Evolutionary conservation across 2,888 invertebrate genomes (phyloP), one percentile per base, ranked within the genome.

Genomic region (Drosophila paranaensis): DNA sequence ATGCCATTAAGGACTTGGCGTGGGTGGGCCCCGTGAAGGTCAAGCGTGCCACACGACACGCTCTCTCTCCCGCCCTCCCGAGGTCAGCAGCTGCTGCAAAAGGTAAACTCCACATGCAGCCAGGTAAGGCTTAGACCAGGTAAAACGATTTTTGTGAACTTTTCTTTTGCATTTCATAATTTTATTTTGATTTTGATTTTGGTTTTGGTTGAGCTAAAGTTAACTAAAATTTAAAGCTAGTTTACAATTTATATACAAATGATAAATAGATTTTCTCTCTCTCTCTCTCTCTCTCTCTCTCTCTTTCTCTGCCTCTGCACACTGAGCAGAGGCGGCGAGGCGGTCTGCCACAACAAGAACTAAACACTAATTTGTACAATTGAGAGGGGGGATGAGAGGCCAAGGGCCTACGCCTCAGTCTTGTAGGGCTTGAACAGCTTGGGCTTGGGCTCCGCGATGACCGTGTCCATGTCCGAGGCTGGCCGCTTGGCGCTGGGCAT

Each of bases 351-450:
- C 62, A 69, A 66, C 65, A 62, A 55, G 60, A 62, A 55, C 68
- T 89, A 82, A 85, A 72, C 13, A 46, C 79, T 88, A 88, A 73
- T 90, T 91, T 91, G 90, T 90, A 90, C 90, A 91, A 87, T 85
- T 42, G 55, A 58, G 58, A 61, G 30, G 45, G 33, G 45, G 45
- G 8, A n/a, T 25, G 43, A 13, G 48, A n/a, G 46, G n/a, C 55
- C 20, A 3, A 8, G n/a, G 16, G n/a, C 63, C 74, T 91, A 92
- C 67, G 90, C 90, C 81, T 93, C 93, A 67, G 92, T 92, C 86
- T 96, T 96, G 93, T 96, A 96, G 1, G 96, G 96, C 91, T 96
- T 96, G 90, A 96, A 96, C 30, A 96, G 93, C 89, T 96, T 95
- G 0, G 95, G 95, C 82, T 94, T 94, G 45, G 94, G 87, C 70